Evolutionary conservation across 2,888 invertebrate species (phyloP), one percentile per base, ranked within the genome.

Genomic region (Serripes groenlandicus): DNA sequence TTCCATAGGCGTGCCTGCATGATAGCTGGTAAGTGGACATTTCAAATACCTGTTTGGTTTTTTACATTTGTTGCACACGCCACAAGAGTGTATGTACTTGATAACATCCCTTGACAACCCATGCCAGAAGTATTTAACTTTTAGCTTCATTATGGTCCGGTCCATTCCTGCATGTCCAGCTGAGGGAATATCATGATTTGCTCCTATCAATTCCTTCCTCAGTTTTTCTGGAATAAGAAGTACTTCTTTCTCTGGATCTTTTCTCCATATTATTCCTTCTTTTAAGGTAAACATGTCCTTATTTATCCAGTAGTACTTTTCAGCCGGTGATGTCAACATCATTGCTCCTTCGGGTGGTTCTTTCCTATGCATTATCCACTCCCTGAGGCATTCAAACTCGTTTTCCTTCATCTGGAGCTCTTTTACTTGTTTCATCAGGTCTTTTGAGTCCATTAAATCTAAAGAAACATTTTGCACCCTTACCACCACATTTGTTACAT

Each of bases 241-340:
- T 23, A 21, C n/a, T 21, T 54, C 54, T 21, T 23, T 7, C 4
- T 54, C 54, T n/a, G 26, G 42, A 9, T 42, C 42, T 42, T 11
- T 18, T 42, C 42, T 42, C 42, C 34, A 66, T n/a, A 75, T n/a
- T 18, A 75, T 34, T 30, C 52, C 66, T 18, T 75, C 42, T 21
- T 28, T 37, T 21, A 75, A 30, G 11, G 18, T 26, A 35, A 75
- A 75, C 64, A 75, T n/a, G 42, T 75, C 75, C 64, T 42, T 64
- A 26, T 75, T 75, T n/a, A 75, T 30, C 75, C 75, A 75, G 49
- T 62, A 62, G 35, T 49, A 75, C 49, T 75, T 75, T 21, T 30
- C 34, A 9, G 42, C 62, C 26, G 75, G 66, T 34, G 52, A 52
- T 21, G 62, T 52, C 11, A 64, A 23, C 21, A 75, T 66, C 21